Evolutionary conservation across 2,113 vertebrate species (phyloP).

Genomic region (Herpetotheres cachinnans): DNA sequence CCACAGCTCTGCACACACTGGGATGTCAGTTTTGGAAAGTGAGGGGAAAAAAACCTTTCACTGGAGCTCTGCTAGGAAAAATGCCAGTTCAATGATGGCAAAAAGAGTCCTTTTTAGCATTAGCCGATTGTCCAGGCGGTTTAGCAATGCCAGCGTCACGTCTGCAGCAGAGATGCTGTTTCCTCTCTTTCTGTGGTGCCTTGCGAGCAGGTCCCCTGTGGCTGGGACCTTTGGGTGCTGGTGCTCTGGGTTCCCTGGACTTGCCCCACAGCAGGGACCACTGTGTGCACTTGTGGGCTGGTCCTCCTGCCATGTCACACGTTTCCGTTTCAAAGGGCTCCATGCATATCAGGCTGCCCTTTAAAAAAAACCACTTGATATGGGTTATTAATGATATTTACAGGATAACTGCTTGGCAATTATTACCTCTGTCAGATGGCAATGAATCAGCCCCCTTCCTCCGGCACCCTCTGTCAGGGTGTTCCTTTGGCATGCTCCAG

Average conservation of each 20-base stretch:
- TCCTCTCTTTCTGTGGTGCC: neutral
- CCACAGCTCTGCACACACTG: neutral
- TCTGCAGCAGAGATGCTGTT: neutral
- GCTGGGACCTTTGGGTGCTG: neutral
- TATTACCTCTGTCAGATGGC: slow-evolving; percentile 22
- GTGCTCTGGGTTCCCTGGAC: neutral
- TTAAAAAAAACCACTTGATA: neutral
- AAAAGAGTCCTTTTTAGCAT: neutral
- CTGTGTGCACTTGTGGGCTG: neutral
- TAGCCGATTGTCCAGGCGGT: neutral
- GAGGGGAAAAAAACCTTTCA: neutral
- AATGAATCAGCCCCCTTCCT: slow-evolving; percentile 43
- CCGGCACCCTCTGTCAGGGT: neutral
- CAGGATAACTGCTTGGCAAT: slow-evolving; percentile 38
- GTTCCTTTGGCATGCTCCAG: neutral
- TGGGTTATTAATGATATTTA: slow-evolving; percentile 51
- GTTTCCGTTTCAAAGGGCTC: slow-evolving; percentile 2
- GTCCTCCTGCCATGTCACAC: neutral
- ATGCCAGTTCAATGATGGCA: neutral
- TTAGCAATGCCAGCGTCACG: neutral
- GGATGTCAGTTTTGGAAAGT: neutral
- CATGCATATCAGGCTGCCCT: neutral
- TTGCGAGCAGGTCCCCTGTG: neutral
- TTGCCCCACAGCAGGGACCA: neutral
- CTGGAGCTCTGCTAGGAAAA: neutral